Conservation (phyloP, 2,113 vertebrate genomes). For the Elephantulus edwardii region DNA sequence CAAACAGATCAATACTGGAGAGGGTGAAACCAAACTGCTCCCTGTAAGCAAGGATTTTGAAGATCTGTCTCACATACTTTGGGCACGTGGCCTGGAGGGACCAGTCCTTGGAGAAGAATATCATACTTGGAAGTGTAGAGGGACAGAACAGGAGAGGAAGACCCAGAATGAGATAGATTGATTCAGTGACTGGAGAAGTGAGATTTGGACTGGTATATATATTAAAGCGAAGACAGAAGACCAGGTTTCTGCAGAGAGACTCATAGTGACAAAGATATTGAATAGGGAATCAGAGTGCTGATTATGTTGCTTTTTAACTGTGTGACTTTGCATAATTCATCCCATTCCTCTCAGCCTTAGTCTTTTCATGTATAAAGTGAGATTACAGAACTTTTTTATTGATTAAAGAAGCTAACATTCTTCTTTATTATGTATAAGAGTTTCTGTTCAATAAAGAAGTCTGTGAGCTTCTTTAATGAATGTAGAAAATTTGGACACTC, state of each 20-base stretch:
- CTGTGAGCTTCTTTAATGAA: too few species aligned
- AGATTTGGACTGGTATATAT: too few species aligned
- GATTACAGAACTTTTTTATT: not conserved
- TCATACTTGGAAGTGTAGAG: not conserved
- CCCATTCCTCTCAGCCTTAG: not conserved
- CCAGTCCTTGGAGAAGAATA: too few species aligned
- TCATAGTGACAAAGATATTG: not conserved
- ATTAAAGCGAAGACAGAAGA: not conserved
- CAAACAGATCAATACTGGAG: too few species aligned
- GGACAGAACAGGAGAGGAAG: not conserved
- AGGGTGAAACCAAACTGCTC: too few species aligned
- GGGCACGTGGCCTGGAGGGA: too few species aligned
- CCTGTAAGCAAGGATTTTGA: too few species aligned
- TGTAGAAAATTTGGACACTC: too few species aligned
- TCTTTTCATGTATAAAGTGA: constrained; percentile 26
- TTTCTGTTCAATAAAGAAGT: too few species aligned
- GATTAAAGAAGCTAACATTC: constrained; percentile 27
- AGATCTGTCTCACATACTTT: too few species aligned
- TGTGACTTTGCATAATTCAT: not conserved
- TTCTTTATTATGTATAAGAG: too few species aligned
- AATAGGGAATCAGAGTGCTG: not conserved
- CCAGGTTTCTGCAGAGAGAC: not conserved
- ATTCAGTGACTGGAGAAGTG: too few species aligned
- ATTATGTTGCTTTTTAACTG: constrained; percentile 7
- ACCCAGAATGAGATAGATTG: not conserved